Percentiles rank a stretch among this genome's conserved stretches.
Conservation (phyloP, 23 tunicate species). For the Pegea sp. region DNA sequence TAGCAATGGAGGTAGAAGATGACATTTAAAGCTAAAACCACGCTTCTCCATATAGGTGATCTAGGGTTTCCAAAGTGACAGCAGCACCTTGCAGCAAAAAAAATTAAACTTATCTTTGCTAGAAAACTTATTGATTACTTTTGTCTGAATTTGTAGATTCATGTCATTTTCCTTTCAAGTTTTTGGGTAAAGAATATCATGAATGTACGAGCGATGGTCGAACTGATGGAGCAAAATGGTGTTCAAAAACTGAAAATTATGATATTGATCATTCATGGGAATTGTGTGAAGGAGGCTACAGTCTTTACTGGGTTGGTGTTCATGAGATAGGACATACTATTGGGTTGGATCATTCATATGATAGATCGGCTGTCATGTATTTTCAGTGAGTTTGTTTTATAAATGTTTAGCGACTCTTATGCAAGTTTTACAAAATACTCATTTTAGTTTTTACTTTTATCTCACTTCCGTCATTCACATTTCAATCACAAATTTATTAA, state of each 20-base stretch:
- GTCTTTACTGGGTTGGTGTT: slow-evolving; percentile 66
- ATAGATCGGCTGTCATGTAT: slow-evolving; percentile 72
- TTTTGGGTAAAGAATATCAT: slow-evolving; percentile 42
- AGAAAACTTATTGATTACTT: too few relatives aligned
- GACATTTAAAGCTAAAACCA: too few relatives aligned
- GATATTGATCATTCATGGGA: slow-evolving; percentile 62
- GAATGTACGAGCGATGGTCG: slow-evolving; percentile 74
- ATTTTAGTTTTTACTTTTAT: too few relatives aligned
- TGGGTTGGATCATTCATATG: slow-evolving; percentile 79
- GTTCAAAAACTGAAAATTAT: slow-evolving; percentile 58
- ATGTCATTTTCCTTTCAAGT: slow-evolving; percentile 66
- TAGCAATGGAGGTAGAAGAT: too few relatives aligned
- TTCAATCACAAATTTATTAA: too few relatives aligned
- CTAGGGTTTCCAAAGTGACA: too few relatives aligned
- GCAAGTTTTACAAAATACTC: too few relatives aligned
- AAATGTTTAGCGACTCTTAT: background rate
- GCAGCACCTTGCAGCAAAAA: too few relatives aligned
- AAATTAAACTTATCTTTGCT: too few relatives aligned
- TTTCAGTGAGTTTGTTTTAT: slow-evolving; percentile 27
- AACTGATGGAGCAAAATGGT: slow-evolving; percentile 50
- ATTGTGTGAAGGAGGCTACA: slow-evolving; percentile 72
- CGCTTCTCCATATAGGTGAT: too few relatives aligned
- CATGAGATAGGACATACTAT: slow-evolving; percentile 94
- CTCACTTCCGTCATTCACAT: too few relatives aligned
- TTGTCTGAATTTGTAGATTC: too few relatives aligned